Evolutionary conservation across 2,888 invertebrate species (phyloP), one percentile per base, ranked within the genome.

Genomic region (Drosophila paucipuncta): DNA sequence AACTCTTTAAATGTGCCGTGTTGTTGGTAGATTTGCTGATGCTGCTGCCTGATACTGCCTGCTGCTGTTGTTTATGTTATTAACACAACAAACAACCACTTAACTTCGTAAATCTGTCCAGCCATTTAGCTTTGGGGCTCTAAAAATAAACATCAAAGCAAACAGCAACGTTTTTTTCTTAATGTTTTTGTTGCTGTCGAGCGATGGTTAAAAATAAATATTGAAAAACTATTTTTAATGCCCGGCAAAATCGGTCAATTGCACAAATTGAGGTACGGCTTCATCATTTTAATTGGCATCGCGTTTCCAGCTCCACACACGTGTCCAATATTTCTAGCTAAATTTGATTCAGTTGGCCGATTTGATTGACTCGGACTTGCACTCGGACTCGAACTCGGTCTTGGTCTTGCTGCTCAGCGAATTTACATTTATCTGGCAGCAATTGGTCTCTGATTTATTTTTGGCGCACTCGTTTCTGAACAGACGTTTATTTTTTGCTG

Each of bases 31-130:
- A 28, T 47, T 47, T 62, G 73, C 39, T 67, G 47, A 3, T 60
- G 43, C 30, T 47, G 43, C 43, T 22, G 22, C 22, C 47, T 22
- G 22, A 2, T 25, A 22, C 22, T 47, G 47, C 22, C 39, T 68
- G 76, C 18, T 68, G 68, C 47, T 79, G 62, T 63, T 83, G 79
- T 79, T 85, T 72, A 73, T 81, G 77, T 79, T 85, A 85, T 85
- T 83, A 88, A 82, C 79, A 88, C 83, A 85, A 81, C 85, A 88
- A 85, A 88, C 80, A 89, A 89, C 73, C 89, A 85, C 89, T 85
- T 85, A 85, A 74, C 82, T 75, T 70, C 54, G 66, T 74, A 80
- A 80, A 80, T 78, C 76, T 80, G 83, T 85, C 71, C 82, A 71
- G 73, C 84, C 82, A 85, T 83, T 85, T 89, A 74, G 78, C 68